phyloP scores from a whole-genome alignment of 2,888 invertebrate genomes.

The Limnephilus marmoratus region DNA sequence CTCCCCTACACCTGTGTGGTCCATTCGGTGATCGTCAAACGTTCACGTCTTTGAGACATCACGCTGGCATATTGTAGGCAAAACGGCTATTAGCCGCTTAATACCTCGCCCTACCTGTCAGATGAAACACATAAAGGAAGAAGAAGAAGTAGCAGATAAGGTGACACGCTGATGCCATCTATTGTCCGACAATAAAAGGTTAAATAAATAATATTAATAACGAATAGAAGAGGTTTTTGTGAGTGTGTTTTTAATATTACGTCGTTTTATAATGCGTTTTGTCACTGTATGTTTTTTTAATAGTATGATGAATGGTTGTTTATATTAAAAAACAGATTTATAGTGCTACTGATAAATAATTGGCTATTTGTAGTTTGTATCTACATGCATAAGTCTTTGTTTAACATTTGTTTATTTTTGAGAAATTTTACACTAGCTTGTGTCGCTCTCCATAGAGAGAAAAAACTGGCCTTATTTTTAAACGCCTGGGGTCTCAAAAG shows the following conservation, averaged over 20 bases:
- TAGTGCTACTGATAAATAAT: too few species aligned
- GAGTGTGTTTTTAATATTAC: neutral
- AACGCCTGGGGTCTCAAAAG: too few species aligned
- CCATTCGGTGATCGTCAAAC: slow-evolving; percentile 35
- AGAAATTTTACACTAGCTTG: too few species aligned
- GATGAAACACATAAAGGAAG: neutral
- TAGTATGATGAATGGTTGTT: neutral
- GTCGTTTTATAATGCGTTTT: neutral
- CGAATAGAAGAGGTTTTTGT: neutral
- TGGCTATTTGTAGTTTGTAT: too few species aligned
- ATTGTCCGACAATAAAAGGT: neutral
- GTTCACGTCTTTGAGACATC: neutral
- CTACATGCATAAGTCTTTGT: too few species aligned
- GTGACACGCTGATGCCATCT: neutral
- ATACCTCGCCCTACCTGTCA: neutral
- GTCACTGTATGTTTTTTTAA: neutral
- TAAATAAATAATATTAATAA: neutral
- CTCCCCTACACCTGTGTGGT: slow-evolving; percentile 1
- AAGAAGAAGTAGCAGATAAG: neutral
- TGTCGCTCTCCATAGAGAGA: too few species aligned
- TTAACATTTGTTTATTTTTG: too few species aligned
- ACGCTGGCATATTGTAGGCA: slow-evolving; percentile 31
- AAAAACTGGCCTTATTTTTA: too few species aligned
- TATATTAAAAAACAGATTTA: too few species aligned
- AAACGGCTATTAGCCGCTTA: slow-evolving; percentile 20